phyloP scores from a whole-genome alignment of 2,888 invertebrate genomes.

The Artemia sinica region DNA sequence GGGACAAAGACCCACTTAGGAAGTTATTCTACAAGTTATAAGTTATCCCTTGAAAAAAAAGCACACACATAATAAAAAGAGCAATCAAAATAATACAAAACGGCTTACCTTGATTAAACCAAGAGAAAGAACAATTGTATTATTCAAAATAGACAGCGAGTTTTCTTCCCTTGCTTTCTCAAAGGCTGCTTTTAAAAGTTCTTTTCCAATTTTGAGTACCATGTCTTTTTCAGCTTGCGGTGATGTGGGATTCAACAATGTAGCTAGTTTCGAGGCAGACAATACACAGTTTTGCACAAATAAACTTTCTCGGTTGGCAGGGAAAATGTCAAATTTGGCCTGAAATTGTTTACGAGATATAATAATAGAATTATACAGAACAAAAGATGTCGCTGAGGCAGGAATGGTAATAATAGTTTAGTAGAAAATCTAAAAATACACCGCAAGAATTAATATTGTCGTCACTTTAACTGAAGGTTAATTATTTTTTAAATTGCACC shows the following conservation, averaged over 20 bases:
- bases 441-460: too few relatives aligned
- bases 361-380: too few relatives aligned
- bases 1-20: too few relatives aligned
- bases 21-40: too few relatives aligned
- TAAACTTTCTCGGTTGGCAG: neutral
- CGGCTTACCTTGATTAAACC: neutral
- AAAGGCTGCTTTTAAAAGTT: neutral
- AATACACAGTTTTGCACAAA: conserved; percentile 4
- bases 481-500: too few relatives aligned
- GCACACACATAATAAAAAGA: too few relatives aligned
- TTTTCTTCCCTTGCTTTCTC: conserved; percentile 2
- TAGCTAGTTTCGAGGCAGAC: neutral
- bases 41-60: too few relatives aligned
- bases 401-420: too few relatives aligned
- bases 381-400: too few relatives aligned
- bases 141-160: neutral
- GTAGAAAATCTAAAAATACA: too few relatives aligned
- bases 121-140: neutral
- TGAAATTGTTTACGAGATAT: neutral
- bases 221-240: conserved; percentile 2
- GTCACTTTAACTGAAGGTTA: too few relatives aligned
- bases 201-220: neutral
- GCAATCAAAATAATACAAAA: neutral
- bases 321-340: neutral
- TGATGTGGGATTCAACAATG: neutral